Conservation (phyloP, 2,797 vertebrate species). For the Sternotherus odoratus region DNA sequence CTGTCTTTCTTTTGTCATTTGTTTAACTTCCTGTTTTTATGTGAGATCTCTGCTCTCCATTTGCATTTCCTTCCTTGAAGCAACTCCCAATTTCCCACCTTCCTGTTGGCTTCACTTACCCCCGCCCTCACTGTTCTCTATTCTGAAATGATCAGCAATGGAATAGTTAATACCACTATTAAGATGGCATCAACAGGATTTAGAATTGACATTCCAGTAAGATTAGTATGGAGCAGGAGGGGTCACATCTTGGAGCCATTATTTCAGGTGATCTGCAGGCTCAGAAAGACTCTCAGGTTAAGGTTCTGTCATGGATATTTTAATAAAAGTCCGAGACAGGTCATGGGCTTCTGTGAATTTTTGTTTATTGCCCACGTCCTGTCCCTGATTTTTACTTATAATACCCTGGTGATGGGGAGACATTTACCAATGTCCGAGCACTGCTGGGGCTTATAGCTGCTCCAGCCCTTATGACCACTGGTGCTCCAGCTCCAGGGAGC, state of each 20-base stretch:
- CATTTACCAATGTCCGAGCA: background rate
- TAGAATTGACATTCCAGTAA: slow-evolving; percentile 11
- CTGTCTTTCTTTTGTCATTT: background rate
- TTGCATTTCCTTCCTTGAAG: slow-evolving; percentile 8
- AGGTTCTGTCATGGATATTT: background rate
- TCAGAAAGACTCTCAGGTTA: background rate
- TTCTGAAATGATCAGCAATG: slow-evolving; percentile 36
- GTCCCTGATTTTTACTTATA: background rate
- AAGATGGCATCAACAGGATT: slow-evolving; percentile 6
- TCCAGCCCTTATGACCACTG: background rate
- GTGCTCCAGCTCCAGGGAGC: too few relatives aligned
- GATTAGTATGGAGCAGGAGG: background rate
- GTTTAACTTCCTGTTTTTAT: slow-evolving; percentile 33
- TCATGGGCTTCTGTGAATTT: background rate
- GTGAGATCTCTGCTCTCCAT: slow-evolving; percentile 9
- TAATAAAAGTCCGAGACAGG: background rate
- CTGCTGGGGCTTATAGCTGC: background rate
- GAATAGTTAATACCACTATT: background rate
- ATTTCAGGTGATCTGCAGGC: background rate
- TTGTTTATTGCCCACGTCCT: background rate
- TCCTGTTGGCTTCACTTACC: background rate
- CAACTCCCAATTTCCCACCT: background rate
- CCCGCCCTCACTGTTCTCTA: background rate
- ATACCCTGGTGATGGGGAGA: too few relatives aligned
- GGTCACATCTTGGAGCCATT: background rate